Evolutionary conservation across 1,140 invertebrate genomes (phyloP), one percentile per base, ranked within the genome.

Genomic region (Arctopsyche grandis): DNA sequence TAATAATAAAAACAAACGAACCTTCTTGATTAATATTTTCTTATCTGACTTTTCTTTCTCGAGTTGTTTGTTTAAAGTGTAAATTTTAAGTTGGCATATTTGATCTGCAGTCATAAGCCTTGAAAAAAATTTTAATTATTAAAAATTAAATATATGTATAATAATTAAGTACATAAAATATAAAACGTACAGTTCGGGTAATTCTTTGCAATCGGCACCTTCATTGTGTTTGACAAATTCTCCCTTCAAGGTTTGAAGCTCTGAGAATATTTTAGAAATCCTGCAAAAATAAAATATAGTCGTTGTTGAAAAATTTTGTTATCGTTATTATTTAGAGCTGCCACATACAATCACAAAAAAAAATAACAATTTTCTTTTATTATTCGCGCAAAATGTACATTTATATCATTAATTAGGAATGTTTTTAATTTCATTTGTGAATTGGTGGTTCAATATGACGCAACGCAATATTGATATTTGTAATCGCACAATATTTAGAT

Each of bases 191-290:
- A 76, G 21, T 44, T 76, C 74, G 7, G 58, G 29, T 21, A 76
- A 29, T 24, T 76, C 74, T 76, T 76, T 76, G n/a, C 9, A 21
- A 21, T 76, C 56, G 3, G 29, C 9, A 16, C 56, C 56, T 44
- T 76, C 74, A n/a, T 21, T 63, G 24, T 63, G 19, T 63, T 76
- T 60, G 0, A 21, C 56, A 44, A 63, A 76, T 63, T 76, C 74
- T 7, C 56, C 74, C 43, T 76, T 60, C 21, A 76, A 29, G 1
- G 24, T 43, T 52, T 76, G 74, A 19, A 76, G 74, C 63, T 76
- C 74, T 0, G 21, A 22, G 26, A 76, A 76, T 63, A 76, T 76
- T 66, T 76, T 76, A 38, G 56, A 43, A 44, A 76, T 76, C 74
- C 74, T 76, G 24, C 21, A 66, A 66, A 26, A 66, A 24, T 4